Conservation (phyloP, 2,888 invertebrate species). For the Erannis defoliaria region DNA sequence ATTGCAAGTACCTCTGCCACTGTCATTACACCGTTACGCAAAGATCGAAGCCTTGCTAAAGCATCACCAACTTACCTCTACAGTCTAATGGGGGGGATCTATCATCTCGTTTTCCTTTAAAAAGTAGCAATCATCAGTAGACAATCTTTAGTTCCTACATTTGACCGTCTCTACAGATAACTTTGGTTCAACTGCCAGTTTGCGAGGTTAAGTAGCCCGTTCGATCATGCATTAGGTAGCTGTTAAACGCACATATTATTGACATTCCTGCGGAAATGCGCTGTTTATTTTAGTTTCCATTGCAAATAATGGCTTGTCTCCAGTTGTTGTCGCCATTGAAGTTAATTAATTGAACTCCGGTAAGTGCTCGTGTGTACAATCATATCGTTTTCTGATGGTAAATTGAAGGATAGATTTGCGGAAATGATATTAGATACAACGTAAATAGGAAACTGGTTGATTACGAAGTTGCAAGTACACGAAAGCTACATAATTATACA, state of each 20-base stretch:
- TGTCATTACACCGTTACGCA: slow-evolving; percentile 57
- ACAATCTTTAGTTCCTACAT: background rate
- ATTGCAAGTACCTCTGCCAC: slow-evolving; percentile 39
- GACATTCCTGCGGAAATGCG: slow-evolving; percentile 12
- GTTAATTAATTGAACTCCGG: slow-evolving; percentile 2
- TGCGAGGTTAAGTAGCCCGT: slow-evolving; percentile 42
- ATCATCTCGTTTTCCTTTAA: background rate
- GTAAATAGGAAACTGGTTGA: slow-evolving; percentile 5
- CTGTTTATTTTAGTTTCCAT: slow-evolving; percentile 18
- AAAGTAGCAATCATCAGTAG: background rate
- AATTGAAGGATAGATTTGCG: background rate
- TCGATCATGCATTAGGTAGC: slow-evolving; percentile 35
- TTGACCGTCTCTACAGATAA: background rate
- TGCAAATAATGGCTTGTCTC: background rate
- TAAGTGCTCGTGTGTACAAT: background rate
- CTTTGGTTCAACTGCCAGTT: background rate
- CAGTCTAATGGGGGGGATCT: background rate
- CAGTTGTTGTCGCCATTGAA: slow-evolving; percentile 9
- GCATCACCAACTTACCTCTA: slow-evolving; percentile 38
- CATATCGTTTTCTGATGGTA: background rate
- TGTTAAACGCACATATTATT: slow-evolving; percentile 22
- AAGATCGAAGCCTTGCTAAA: slow-evolving; percentile 51
- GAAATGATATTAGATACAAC: background rate
- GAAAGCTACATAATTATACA: too few relatives aligned
- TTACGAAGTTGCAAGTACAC: background rate